phyloP scores from a whole-genome alignment of 2,888 invertebrate species.

The Drosophila prolongata region DNA sequence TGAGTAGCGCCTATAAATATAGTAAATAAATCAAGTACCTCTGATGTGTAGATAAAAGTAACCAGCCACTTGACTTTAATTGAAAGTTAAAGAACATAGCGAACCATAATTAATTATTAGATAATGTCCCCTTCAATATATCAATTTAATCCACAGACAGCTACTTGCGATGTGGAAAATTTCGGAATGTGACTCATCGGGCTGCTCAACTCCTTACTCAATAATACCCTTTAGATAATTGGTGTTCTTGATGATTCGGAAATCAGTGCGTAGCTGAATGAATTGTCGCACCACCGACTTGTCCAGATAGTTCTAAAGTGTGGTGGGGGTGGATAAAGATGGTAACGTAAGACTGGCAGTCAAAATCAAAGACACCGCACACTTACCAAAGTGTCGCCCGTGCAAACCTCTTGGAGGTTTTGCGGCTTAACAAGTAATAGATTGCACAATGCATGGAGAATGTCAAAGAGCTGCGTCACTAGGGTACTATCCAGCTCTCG shows the following conservation, averaged over 20 bases:
- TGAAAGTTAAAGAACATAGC: slow-evolving; percentile 55
- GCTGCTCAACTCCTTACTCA: slow-evolving; percentile 63
- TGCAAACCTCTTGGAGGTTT: slow-evolving; percentile 97
- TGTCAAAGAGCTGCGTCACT: slow-evolving; percentile 96
- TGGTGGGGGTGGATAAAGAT: slow-evolving; percentile 4
- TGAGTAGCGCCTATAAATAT: slow-evolving; percentile 23
- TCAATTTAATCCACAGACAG: slow-evolving; percentile 45
- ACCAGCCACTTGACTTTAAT: slow-evolving; percentile 60
- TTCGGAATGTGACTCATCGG: slow-evolving; percentile 65
- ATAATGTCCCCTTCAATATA: slow-evolving; percentile 46
- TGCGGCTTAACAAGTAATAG: slow-evolving; percentile 97
- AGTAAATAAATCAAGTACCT: slow-evolving; percentile 15
- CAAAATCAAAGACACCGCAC: slow-evolving; percentile 49
- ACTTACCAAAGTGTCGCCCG: slow-evolving; percentile 95
- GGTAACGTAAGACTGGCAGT: slow-evolving; percentile 7
- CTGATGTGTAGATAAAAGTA: slow-evolving; percentile 42
- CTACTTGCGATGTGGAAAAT: slow-evolving; percentile 38
- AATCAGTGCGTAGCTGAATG: slow-evolving; percentile 97
- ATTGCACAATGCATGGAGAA: slow-evolving; percentile 97
- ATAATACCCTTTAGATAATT: slow-evolving; percentile 87
- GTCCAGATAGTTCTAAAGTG: slow-evolving; percentile 92
- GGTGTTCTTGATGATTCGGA: slow-evolving; percentile 92
- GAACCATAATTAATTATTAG: slow-evolving; percentile 45
- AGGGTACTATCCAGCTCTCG: slow-evolving; percentile 89
- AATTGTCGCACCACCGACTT: slow-evolving; percentile 95